Evolutionary conservation across 2,113 vertebrate genomes (phyloP).

Genomic region (Cairina moschata): DNA sequence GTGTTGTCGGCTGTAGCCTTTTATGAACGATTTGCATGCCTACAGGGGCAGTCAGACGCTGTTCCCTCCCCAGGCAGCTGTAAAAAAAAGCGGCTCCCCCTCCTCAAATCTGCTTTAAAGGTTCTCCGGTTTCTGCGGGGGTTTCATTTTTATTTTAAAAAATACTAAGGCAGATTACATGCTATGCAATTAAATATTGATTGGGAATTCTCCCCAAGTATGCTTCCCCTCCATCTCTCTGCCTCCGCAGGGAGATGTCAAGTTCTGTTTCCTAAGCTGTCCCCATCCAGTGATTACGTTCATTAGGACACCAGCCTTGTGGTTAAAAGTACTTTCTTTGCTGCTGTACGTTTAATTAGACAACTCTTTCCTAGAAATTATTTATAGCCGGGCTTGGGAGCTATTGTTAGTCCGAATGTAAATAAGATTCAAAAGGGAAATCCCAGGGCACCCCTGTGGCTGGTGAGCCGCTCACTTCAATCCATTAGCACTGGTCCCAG

Average conservation of each 20-base stretch:
- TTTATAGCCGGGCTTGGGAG: conserved; percentile 79
- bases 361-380: conserved; percentile 84
- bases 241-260: conserved; percentile 68
- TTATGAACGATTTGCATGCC: not conserved
- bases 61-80: not conserved
- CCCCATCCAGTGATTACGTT: conserved; percentile 81
- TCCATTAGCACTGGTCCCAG: conserved; percentile 56
- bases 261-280: conserved; percentile 80
- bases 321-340: conserved; percentile 78
- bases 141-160: conserved; percentile 24
- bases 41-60: not conserved
- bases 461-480: conserved; percentile 55
- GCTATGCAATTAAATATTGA: conserved; percentile 81
- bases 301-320: conserved; percentile 83
- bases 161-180: conserved; percentile 62
- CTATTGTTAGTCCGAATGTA: conserved; percentile 83
- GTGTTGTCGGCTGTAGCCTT: not conserved
- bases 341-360: conserved; percentile 83
- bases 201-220: conserved; percentile 74
- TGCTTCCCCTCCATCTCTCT: conserved; percentile 65
- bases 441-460: conserved; percentile 68
- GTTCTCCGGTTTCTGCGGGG: not conserved
- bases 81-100: not conserved
- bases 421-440: conserved; percentile 81
- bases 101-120: conserved; percentile 27